These are phyloP conservation scores for Macroteleia sp. DNA, from an alignment of 2,888 invertebrate genomes.

Conservation along the genomic window DNA sequence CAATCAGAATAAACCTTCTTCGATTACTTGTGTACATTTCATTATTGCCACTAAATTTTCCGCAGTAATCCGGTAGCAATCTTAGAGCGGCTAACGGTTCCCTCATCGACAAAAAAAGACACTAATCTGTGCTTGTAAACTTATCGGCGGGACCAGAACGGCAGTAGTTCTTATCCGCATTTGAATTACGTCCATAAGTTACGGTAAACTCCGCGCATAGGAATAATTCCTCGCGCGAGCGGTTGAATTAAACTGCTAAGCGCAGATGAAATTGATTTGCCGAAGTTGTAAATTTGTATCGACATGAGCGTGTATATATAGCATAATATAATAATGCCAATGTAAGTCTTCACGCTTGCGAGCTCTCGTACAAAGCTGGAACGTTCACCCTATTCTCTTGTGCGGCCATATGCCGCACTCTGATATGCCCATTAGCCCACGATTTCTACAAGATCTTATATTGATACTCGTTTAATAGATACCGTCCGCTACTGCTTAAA, in stretches of 20 bases:
- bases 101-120: too few species aligned
- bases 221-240: conserved; percentile 4
- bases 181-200: conserved; percentile 37
- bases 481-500: conserved; percentile 71
- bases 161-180: conserved; percentile 22
- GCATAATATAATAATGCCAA: conserved; percentile 45
- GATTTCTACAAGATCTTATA: conserved; percentile 75
- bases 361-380: conserved; percentile 69
- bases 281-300: conserved; percentile 45
- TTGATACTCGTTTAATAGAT: conserved; percentile 76
- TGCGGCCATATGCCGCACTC: conserved; percentile 70
- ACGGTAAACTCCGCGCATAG: conserved; percentile 11
- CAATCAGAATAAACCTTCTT: too few species aligned
- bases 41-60: too few species aligned
- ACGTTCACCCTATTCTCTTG: conserved; percentile 63
- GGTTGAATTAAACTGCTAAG: conserved; percentile 20
- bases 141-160: conserved; percentile 12
- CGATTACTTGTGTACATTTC: too few species aligned
- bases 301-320: conserved; percentile 9
- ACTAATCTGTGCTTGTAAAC: too few species aligned
- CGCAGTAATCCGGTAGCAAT: too few species aligned
- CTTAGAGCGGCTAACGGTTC: too few species aligned
- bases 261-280: conserved; percentile 42
- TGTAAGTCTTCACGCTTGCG: conserved; percentile 69
- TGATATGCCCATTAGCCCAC: conserved; percentile 74